phyloP scores from a whole-genome alignment of 2,888 invertebrate genomes.

The Busseola fusca region DNA sequence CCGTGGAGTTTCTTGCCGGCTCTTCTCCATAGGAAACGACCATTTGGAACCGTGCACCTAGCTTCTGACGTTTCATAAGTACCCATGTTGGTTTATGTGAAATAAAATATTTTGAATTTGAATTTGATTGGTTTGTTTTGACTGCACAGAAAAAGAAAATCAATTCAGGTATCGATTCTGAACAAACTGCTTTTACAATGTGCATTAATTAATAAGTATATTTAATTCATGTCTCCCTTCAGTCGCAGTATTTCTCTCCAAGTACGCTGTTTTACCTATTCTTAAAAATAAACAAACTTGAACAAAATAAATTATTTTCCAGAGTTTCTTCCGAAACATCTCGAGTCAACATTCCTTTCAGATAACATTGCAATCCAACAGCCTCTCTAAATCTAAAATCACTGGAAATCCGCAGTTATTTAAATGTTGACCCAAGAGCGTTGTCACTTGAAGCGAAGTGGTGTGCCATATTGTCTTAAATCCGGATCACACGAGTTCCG shows the following conservation, averaged over 20 bases:
- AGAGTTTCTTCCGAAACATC: constrained; percentile 11
- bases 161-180: too few species aligned
- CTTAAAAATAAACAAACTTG: neutral
- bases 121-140: too few species aligned
- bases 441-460: constrained; percentile 49
- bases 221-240: neutral
- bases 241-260: neutral
- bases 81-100: too few species aligned
- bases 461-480: constrained; percentile 60
- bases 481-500: constrained; percentile 58
- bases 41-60: too few species aligned
- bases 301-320: constrained; percentile 2
- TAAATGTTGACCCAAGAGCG: constrained; percentile 57
- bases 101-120: too few species aligned
- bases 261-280: neutral
- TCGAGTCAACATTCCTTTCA: constrained; percentile 13
- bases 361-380: constrained; percentile 22
- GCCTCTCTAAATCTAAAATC: constrained; percentile 17
- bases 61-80: too few species aligned
- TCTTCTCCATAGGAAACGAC: too few species aligned
- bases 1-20: too few species aligned
- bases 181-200: too few species aligned
- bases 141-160: too few species aligned
- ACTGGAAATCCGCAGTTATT: constrained; percentile 47
- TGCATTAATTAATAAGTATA: too few species aligned